A percentile compares a stretch with the other conserved stretches of the same genome.
Evolutionary conservation across 37 sponge, comb jelly and placozoan genomes (phyloP).

Genomic region (Haliclona indistincta): DNA sequence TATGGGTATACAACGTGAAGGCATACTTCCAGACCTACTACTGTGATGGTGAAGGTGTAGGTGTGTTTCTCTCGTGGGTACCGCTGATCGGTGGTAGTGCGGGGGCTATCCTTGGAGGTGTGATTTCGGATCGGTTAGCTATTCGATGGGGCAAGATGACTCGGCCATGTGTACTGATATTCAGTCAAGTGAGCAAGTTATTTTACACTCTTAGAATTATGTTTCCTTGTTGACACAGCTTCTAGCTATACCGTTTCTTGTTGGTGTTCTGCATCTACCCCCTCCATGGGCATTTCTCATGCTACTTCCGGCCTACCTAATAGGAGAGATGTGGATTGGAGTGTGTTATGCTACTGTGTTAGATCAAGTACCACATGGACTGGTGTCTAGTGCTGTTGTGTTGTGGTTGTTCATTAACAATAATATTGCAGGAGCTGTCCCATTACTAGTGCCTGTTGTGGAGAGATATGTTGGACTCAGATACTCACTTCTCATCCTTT

Average conservation of each 20-base stretch:
- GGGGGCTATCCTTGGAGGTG: slow-evolving; percentile 75
- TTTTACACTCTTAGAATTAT: not conserved
- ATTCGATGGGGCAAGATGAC: slow-evolving; percentile 9
- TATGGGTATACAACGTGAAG: slow-evolving; percentile 84
- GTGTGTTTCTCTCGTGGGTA: slow-evolving; percentile 72
- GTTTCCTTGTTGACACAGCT: slow-evolving; percentile 21
- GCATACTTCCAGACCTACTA: slow-evolving; percentile 40
- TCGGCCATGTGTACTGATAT: slow-evolving; percentile 72
- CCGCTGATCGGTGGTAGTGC: slow-evolving; percentile 77
- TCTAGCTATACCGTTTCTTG: slow-evolving; percentile 71
- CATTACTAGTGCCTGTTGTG: slow-evolving; percentile 43
- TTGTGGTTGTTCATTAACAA: slow-evolving; percentile 76
- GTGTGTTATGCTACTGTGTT: slow-evolving; percentile 75
- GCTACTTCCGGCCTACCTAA: slow-evolving; percentile 69
- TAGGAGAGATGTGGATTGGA: slow-evolving; percentile 90
- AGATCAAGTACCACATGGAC: slow-evolving; percentile 50
- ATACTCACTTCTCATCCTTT: slow-evolving; percentile 53
- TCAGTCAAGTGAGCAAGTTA: slow-evolving; percentile 51
- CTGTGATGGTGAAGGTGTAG: slow-evolving; percentile 39
- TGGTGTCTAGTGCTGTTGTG: slow-evolving; percentile 54
- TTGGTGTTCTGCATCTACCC: slow-evolving; percentile 56
- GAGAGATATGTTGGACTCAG: slow-evolving; percentile 17
- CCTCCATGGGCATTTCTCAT: slow-evolving; percentile 76
- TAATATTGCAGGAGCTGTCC: slow-evolving; percentile 59
- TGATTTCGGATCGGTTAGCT: slow-evolving; percentile 63